A percentile compares a stretch with the other conserved stretches of the same genome.
Evolutionary conservation across 2,797 vertebrate species (phyloP).

Genomic region (Syngnathus rostellatus): DNA sequence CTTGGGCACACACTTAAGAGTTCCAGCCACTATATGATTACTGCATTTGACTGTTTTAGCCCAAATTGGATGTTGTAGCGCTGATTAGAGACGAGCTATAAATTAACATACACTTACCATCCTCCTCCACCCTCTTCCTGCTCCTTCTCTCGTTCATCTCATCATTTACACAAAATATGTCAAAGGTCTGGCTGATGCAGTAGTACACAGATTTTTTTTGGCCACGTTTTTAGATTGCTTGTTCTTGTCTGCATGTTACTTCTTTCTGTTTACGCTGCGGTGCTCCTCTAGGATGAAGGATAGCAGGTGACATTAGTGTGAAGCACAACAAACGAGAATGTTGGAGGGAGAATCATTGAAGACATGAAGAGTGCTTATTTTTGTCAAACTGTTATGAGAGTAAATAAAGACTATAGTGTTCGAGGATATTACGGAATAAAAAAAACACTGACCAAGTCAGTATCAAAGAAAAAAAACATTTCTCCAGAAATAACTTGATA

Average conservation of each 20-base stretch:
- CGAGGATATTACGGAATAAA: too few relatives aligned
- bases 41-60: constrained; percentile 15
- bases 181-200: neutral
- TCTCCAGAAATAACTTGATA: too few relatives aligned
- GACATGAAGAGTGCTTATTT: too few relatives aligned
- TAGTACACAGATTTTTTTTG: neutral
- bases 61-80: constrained; percentile 37
- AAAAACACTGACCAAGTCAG: too few relatives aligned
- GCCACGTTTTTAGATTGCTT: neutral
- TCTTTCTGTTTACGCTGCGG: neutral
- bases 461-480: too few relatives aligned
- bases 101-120: constrained; percentile 27
- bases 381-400: too few relatives aligned
- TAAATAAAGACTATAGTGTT: too few relatives aligned
- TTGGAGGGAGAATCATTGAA: too few relatives aligned
- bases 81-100: constrained; percentile 47
- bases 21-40: constrained; percentile 29
- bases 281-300: too few relatives aligned
- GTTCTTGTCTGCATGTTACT: neutral
- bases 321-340: too few relatives aligned
- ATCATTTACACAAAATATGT: neutral
- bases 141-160: neutral
- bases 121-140: neutral
- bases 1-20: neutral
- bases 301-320: too few relatives aligned